A percentile compares a stretch with the other conserved stretches of the same genome.
Conservation (phyloP, 1,140 invertebrate genomes). For the Calliphora vicina region DNA sequence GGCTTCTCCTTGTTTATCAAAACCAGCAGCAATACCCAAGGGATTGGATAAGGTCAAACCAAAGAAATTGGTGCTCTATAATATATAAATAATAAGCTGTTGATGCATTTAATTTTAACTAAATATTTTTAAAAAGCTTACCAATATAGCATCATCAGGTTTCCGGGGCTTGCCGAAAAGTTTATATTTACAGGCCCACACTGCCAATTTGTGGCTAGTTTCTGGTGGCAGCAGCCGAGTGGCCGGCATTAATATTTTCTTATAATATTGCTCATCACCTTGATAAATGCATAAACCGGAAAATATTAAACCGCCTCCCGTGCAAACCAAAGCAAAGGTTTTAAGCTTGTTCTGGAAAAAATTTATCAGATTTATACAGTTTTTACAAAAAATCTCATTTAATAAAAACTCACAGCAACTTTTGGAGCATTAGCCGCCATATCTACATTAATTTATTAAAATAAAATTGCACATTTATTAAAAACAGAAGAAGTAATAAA, state of each 20-base stretch:
- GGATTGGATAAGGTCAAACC: conserved; percentile 83
- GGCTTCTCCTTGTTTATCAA: conserved; percentile 96
- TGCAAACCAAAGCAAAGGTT: conserved; percentile 34
- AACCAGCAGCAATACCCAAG: conserved; percentile 95
- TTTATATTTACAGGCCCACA: conserved; percentile 78
- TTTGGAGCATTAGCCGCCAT: conserved; percentile 18
- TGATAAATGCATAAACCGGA: conserved; percentile 37
- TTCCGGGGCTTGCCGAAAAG: conserved; percentile 70
- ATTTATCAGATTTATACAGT: neutral
- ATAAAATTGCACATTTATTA: neutral
- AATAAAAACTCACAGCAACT: neutral
- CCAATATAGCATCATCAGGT: conserved; percentile 71
- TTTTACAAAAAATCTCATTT: neutral
- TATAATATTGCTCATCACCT: conserved; percentile 37
- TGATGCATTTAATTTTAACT: neutral
- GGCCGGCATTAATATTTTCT: conserved; percentile 51
- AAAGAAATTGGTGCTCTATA: conserved; percentile 75
- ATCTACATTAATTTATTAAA: neutral
- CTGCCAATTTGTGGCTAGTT: conserved; percentile 78
- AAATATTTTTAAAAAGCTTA: conserved; percentile 61
- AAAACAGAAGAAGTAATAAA: neutral
- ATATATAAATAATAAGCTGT: conserved; percentile 36
- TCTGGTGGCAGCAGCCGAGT: conserved; percentile 69
- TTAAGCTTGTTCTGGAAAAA: conserved; percentile 31
- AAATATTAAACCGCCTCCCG: conserved; percentile 35